Evolutionary conservation across 2,797 vertebrate genomes (phyloP), one percentile per base, ranked within the genome.

Genomic region (Anableps anableps): DNA sequence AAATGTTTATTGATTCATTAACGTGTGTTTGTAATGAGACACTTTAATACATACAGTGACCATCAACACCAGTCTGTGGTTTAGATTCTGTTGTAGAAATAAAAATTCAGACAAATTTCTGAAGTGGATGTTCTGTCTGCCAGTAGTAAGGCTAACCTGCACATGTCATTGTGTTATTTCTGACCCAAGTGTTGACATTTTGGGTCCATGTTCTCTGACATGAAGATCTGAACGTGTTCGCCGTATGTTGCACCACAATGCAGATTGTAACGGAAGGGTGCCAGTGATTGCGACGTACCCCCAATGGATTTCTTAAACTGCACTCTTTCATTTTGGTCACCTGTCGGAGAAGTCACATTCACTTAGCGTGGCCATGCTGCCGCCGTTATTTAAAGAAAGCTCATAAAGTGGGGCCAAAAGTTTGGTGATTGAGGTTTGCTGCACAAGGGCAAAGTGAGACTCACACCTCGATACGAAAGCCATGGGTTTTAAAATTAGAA

Each of bases 181-280:
- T 43, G 26, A n/a, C 38, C 72, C 76, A 73, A 60, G 79, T 82
- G 73, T 77, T 64, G 26, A 34, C 16, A 4, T 85, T 85, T 84
- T 83, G 53, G 62, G 72, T 81, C 77, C 45, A 14, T 82, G 45
- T 81, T 77, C 70, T 80, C 83, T 87, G 64, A 34, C 88, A 90
- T 26, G 80, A 86, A 71, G 77, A 89, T 81, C 86, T 87, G 75
- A 87, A 89, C 66, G 90, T 92, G 92, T 93, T 84, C 26, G 88
- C 90, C 74, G 85, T 89, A 89, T 74, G 90, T 95, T 92, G 81
- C 95, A 94, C 93, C 82, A 82, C 64, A 38, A 86, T 85, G 94
- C 89, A 93, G 92, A 95, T 93, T 95, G 86, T 95, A 89, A 94
- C 95, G 88, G 88, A 92, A 68, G 77, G 80, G 92, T 94, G 94